Conservation (phyloP, 2,113 vertebrate genomes). For the Peromyscus californicus region DNA sequence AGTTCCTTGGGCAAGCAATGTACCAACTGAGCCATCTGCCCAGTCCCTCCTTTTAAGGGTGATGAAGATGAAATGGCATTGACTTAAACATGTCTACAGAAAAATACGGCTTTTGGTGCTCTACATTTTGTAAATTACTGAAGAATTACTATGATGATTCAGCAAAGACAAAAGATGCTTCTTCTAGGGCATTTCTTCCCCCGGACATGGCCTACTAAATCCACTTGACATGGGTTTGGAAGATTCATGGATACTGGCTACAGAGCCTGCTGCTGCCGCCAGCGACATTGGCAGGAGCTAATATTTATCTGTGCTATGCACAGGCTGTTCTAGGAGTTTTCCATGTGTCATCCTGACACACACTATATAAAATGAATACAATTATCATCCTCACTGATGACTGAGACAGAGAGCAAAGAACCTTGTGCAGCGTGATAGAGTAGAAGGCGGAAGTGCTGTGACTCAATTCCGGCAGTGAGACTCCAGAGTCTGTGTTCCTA, state of each 20-base stretch:
- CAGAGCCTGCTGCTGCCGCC: not conserved
- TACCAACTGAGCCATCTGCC: not conserved
- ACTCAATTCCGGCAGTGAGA: not conserved
- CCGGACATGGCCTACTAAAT: not conserved
- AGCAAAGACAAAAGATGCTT: not conserved
- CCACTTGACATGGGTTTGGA: not conserved
- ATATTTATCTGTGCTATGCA: not conserved
- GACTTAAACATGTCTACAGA: not conserved
- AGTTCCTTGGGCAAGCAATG: not conserved
- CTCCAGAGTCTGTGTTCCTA: not conserved
- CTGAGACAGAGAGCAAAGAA: not conserved
- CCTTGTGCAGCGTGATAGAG: not conserved
- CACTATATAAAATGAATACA: not conserved
- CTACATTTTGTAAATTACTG: not conserved
- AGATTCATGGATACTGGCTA: not conserved
- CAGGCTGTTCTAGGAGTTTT: not conserved
- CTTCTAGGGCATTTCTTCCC: not conserved
- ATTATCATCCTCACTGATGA: not conserved
- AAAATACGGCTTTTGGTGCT: not conserved
- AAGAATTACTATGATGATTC: not conserved
- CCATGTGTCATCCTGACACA: not conserved
- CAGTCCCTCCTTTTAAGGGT: not conserved
- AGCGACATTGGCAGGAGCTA: not conserved
- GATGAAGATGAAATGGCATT: conserved; percentile 16
- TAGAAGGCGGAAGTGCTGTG: not conserved